Evolutionary conservation across 2,797 vertebrate genomes (phyloP).

Genomic region (Pogonophryne albipinna): DNA sequence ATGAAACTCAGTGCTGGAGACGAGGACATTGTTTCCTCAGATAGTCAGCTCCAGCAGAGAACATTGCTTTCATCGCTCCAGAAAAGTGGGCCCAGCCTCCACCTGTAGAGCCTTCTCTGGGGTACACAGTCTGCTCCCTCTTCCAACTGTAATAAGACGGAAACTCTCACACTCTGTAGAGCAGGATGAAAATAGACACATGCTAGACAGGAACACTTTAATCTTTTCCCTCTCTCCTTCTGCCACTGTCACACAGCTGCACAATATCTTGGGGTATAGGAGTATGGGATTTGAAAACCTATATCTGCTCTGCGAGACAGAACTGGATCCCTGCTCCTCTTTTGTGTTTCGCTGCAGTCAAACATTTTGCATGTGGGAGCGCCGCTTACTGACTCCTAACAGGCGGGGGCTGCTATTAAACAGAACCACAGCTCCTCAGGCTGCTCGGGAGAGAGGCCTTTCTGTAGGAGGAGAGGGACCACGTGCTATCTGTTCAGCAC

Average conservation of each 20-base stretch:
- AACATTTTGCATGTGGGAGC: constrained; percentile 77
- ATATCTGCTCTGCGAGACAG: constrained; percentile 77
- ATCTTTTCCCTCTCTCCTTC: constrained; percentile 58
- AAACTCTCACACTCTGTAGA: constrained; percentile 71
- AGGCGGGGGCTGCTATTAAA: constrained; percentile 66
- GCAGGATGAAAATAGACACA: constrained; percentile 77
- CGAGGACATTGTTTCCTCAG: constrained; percentile 26
- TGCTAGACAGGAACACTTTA: constrained; percentile 73
- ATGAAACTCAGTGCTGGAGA: too few relatives aligned
- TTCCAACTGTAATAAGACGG: constrained; percentile 73
- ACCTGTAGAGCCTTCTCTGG: constrained; percentile 44
- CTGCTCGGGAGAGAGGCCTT: constrained; percentile 35
- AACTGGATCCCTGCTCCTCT: constrained; percentile 73
- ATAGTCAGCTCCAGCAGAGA: constrained; percentile 21
- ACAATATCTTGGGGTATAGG: constrained; percentile 71
- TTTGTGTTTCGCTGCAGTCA: constrained; percentile 75
- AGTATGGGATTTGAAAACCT: constrained; percentile 79
- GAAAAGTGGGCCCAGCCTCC: constrained; percentile 35
- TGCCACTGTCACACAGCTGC: constrained; percentile 68
- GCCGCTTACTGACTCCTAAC: constrained; percentile 42
- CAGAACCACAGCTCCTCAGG: constrained; percentile 48
- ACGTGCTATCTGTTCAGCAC: constrained; percentile 62
- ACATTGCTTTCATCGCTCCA: constrained; percentile 20
- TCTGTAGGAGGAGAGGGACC: constrained; percentile 65
- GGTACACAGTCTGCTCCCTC: constrained; percentile 44